Evolutionary conservation across 2,888 invertebrate genomes (phyloP).

Genomic region (Lasioglossum malachurum): DNA sequence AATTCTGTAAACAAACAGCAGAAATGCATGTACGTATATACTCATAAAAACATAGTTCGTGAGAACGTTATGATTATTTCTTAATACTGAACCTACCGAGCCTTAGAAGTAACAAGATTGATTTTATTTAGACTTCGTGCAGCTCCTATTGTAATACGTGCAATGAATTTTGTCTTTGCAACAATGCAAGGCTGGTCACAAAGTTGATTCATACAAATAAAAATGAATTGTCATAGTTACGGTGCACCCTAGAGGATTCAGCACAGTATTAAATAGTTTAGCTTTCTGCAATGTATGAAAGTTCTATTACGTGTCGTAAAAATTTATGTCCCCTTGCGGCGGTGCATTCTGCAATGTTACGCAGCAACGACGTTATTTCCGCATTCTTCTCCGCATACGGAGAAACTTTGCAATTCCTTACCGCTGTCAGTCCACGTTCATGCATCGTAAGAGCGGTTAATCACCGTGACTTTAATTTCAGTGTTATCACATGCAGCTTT

Average conservation of each 20-base stretch:
- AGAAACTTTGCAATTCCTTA: constrained; percentile 30
- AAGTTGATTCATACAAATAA: neutral
- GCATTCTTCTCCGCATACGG: neutral
- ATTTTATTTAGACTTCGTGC: too few relatives aligned
- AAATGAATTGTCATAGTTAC: neutral
- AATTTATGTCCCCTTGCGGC: neutral
- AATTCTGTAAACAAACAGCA: too few relatives aligned
- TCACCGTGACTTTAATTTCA: constrained; percentile 67
- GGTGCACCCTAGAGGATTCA: neutral
- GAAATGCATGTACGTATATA: too few relatives aligned
- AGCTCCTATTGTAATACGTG: too few relatives aligned
- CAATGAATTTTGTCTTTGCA: neutral
- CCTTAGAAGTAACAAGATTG: too few relatives aligned
- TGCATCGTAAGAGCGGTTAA: constrained; percentile 57
- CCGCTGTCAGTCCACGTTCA: constrained; percentile 32
- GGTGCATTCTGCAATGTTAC: neutral
- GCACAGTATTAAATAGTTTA: constrained; percentile 4
- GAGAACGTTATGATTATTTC: neutral
- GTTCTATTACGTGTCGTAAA: constrained; percentile 2
- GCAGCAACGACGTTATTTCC: neutral
- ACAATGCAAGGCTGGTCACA: neutral
- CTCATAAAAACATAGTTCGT: too few relatives aligned
- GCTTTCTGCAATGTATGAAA: neutral
- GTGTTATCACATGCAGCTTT: constrained; percentile 67
- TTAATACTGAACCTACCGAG: neutral